These are phyloP conservation scores for Synodontis membranacea DNA, from an alignment of 2,113 vertebrate species.

Conservation along the genomic window DNA sequence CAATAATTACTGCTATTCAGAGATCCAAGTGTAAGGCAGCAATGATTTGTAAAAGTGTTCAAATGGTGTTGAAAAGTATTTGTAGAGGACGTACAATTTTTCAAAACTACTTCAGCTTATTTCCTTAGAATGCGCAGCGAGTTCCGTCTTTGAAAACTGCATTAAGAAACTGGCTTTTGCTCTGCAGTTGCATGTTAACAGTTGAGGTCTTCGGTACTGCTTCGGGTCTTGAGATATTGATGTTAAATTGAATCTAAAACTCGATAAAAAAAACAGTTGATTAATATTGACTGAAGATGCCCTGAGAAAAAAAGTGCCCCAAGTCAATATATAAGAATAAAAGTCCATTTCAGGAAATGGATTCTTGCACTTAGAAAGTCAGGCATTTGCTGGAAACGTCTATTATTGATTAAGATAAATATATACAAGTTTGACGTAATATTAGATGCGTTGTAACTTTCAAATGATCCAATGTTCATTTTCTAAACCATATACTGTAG, in stretches of 20 bases:
- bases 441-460: not conserved
- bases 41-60: no score
- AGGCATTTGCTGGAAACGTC: constrained; percentile 19
- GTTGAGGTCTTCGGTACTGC: not conserved
- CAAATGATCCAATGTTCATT: not conserved
- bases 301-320: not conserved
- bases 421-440: not conserved
- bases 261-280: no score
- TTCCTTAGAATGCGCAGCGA: no score
- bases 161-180: no score
- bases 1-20: not conserved
- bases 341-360: constrained; percentile 44
- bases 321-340: constrained; percentile 18
- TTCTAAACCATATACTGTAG: no score
- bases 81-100: no score
- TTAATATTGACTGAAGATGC: not conserved
- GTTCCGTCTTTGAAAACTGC: no score
- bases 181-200: not conserved
- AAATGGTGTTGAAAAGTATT: no score
- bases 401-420: constrained; percentile 15
- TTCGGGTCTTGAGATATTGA: no score
- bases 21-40: not conserved
- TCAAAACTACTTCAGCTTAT: no score
- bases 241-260: no score
- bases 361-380: constrained; percentile 13